Evolutionary conservation across 2,113 vertebrate species (phyloP), one percentile per base, ranked within the genome.

Genomic region (Aythya baeri): DNA sequence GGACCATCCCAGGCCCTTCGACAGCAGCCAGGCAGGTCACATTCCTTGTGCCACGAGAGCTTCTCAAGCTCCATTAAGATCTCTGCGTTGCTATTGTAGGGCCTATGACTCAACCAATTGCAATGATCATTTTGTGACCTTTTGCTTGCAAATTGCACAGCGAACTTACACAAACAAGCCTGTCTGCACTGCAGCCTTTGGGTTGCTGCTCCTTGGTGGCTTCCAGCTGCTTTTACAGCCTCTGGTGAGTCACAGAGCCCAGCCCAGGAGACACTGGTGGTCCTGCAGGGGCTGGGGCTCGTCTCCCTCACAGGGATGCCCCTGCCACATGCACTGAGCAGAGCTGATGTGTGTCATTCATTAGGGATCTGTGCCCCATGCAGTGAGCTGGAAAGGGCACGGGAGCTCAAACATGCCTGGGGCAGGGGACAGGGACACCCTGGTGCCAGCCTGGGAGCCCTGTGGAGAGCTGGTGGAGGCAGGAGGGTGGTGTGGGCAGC

Each of bases 71-170:
- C 86, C 58, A 4, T 62, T 82, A 52, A 72, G 80, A 61, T 46
- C 41, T 82, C 55, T 54, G 54, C 8, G 7, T 74, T 93, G 44
- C 68, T 89, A 10, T 74, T 73, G 58, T 25, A 41, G 70, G 38
- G 49, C 8, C 2, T n/a, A 49, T 94, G 89, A 94, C 61, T 95
- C 91, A 94, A 27, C 36, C 41, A 21, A 31, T 38, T 84, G 79
- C 85, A 92, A 38, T 61, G 79, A 76, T 68, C 32, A 70, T 93
- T 94, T 91, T 78, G 20, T 93, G 92, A 89, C 84, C 82, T 83
- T 93, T 88, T 79, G 61, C 76, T 96, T 91, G 62, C 84, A 84
- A 85, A 67, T 85, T 2, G 3, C 88, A 80, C 61, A 88, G 75
- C 1, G 6, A 12, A 23, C 71, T 77, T 21, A 76, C 55, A 27